A percentile compares a stretch with the other conserved stretches of the same genome.
phyloP scores from a whole-genome alignment of 2,113 vertebrate genomes.

The Panthera tigris region DNA sequence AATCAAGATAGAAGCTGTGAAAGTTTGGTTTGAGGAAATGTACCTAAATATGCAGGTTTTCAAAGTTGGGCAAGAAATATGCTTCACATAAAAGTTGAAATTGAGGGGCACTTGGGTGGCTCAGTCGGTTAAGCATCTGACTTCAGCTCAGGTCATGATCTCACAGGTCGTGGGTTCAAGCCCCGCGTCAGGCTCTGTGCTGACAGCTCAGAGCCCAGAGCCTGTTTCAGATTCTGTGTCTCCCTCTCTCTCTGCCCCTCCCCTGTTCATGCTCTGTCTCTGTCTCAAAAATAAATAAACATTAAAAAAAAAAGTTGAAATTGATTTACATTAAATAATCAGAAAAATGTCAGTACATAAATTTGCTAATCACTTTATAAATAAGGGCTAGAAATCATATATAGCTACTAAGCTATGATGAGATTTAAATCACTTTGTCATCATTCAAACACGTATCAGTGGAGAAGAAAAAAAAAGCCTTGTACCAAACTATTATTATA shows the following conservation, averaged over 20 bases:
- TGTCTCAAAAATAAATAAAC: no score
- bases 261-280: no score
- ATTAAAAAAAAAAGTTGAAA: not conserved
- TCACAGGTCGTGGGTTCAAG: no score
- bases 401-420: not conserved
- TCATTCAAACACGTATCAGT: conserved; percentile 11
- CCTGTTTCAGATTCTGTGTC: no score
- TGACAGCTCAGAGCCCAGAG: no score
- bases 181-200: no score
- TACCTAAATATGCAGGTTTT: not conserved
- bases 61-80: conserved; percentile 6
- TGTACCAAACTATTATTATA: conserved; percentile 59
- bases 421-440: conserved; percentile 67
- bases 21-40: not conserved
- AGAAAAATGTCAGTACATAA: conserved; percentile 66
- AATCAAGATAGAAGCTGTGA: not conserved
- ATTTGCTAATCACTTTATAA: conserved; percentile 67
- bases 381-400: conserved; percentile 71
- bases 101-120: no score
- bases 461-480: not conserved
- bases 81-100: not conserved
- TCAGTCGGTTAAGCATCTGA: no score
- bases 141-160: no score
- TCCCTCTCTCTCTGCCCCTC: no score
- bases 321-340: conserved; percentile 64